Base-by-base conservation (phyloP, 1,140 invertebrate genomes). In the Leptopilina clavipes region DNA sequence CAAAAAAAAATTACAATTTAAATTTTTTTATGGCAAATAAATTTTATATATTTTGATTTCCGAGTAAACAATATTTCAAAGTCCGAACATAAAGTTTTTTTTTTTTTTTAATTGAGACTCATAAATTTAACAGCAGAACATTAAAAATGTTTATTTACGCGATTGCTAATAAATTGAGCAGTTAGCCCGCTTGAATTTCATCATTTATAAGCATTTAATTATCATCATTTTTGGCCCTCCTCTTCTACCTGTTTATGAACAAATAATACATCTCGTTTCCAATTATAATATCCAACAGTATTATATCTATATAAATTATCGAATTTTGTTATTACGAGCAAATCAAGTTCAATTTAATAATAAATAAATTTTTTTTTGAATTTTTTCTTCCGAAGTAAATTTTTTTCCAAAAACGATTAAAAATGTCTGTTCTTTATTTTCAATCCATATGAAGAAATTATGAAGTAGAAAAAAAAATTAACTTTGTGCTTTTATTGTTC, bases 181-280 rank as follows among this genome's bases (percentile, higher is more conserved):
- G 11, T 11, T n/a, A 52, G 1, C 17, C 48, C 14, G 14, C 5
- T 52, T n/a, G 9, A 52, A 17, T n/a, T 52, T 52, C 0, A n/a
- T 52, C 48, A n/a, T 52, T 52, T 52, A 52, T 52, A 52, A 17
- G 1, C 12, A 52, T 52, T 52, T 52, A 52, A 52, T 52, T 52
- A 52, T 17, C 48, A 7, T 17, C 14, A 52, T n/a, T n/a, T 52
- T 52, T 17, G n/a, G 17, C 0, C 14, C 9, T 6, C 5, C 0
- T 9, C 5, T 40, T n/a, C 14, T 52, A 17, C 48, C 8, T 17
- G 48, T n/a, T 52, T 52, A 52, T 52, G 0, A 52, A 52, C n/a
- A 52, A 52, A 52, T 52, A 52, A n/a, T 52, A 52, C 0, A 17
- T 17, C 6, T 40, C 7, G 37, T 40, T 40, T 40, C 37, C 25